A percentile compares a stretch with the other conserved stretches of the same genome.
Evolutionary conservation across 2,888 invertebrate species (phyloP).

Genomic region (Nemoura dubitans): DNA sequence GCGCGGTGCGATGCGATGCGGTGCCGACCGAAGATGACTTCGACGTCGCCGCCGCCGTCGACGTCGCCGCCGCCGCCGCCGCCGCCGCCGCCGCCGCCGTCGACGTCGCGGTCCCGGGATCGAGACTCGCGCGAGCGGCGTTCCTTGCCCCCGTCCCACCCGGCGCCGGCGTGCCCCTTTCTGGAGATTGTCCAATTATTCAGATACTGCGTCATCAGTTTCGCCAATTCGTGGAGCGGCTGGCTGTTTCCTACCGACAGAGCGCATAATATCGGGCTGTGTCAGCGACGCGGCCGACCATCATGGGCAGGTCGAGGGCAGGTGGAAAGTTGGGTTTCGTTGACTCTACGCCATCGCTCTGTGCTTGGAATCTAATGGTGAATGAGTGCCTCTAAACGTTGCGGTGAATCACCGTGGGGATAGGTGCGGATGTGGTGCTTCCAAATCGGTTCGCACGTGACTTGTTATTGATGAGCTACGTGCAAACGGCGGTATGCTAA

Average conservation of each 20-base stretch:
- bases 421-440: neutral
- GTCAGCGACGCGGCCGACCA: neutral
- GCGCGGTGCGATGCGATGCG: too few relatives aligned
- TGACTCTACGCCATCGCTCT: neutral
- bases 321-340: neutral
- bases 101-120: slow-evolving; percentile 19
- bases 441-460: neutral
- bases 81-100: slow-evolving; percentile 31
- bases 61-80: too few relatives aligned
- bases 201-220: neutral
- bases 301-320: neutral
- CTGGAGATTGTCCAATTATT: neutral
- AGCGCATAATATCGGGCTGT: too few relatives aligned
- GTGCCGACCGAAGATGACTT: slow-evolving; percentile 23
- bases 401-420: neutral
- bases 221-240: neutral
- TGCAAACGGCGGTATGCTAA: neutral
- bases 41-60: too few relatives aligned
- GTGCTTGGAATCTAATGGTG: neutral
- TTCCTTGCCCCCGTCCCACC: slow-evolving; percentile 16
- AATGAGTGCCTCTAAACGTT: neutral
- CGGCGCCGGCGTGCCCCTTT: neutral
- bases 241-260: too few relatives aligned
- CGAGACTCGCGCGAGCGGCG: neutral
- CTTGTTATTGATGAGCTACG: neutral